These are phyloP conservation scores for Gastracanthus pulcherrimus DNA, from an alignment of 2,888 invertebrate genomes.

Conservation along the genomic window DNA sequence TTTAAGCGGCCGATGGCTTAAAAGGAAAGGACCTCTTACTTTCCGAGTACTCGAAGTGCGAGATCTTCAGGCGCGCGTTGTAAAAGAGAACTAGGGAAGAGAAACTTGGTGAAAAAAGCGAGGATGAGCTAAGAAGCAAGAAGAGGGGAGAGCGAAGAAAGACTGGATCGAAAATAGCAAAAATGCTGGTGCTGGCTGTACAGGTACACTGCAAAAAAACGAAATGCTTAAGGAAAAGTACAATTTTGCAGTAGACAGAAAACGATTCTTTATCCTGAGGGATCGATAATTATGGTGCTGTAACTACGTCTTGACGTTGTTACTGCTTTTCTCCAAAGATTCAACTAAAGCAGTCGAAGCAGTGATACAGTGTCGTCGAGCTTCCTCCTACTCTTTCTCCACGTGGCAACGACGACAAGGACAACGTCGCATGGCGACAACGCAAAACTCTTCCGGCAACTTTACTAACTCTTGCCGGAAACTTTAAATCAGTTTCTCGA, in stretches of 20 bases:
- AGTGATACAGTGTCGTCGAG: too few relatives aligned
- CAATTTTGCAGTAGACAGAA: constrained; percentile 2
- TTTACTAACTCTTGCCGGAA: constrained; percentile 51
- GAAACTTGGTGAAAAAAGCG: constrained; percentile 20
- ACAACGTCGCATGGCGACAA: constrained; percentile 41
- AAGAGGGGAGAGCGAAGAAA: background rate
- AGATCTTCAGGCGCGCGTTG: constrained; percentile 27
- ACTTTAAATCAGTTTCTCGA: constrained; percentile 65
- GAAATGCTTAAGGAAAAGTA: background rate
- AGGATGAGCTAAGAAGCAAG: background rate
- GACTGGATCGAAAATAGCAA: constrained; percentile 30
- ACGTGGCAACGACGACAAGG: constrained; percentile 29
- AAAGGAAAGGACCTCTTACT: constrained; percentile 53
- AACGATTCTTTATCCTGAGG: constrained; percentile 1
- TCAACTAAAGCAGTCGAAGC: background rate
- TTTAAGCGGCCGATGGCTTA: constrained; percentile 43
- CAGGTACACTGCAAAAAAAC: background rate
- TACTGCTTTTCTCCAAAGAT: constrained; percentile 11
- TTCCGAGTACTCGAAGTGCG: constrained; percentile 27
- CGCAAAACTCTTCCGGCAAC: constrained; percentile 58
- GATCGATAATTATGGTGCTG: constrained; percentile 59
- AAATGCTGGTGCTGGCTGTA: constrained; percentile 1
- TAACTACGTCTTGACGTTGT: constrained; percentile 62
- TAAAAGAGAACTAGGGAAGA: background rate
- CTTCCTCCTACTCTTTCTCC: constrained; percentile 3